Evolutionary conservation across 2,113 vertebrate genomes (phyloP).

Genomic region (Pholis gunnellus): DNA sequence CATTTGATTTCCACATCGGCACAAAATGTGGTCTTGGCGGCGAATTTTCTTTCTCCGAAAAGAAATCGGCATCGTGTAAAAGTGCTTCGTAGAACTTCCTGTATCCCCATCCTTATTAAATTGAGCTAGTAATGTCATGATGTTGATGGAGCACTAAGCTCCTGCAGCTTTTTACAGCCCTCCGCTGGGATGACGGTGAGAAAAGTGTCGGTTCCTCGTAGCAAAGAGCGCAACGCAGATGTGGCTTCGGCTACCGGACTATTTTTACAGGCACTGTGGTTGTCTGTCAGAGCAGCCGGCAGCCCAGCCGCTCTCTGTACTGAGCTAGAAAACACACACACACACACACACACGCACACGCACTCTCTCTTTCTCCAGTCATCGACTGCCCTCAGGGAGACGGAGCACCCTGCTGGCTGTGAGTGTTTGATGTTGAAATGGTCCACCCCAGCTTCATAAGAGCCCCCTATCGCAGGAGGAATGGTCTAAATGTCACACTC

Average conservation of each 20-base stretch:
- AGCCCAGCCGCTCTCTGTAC: not conserved
- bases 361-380: slow-evolving; percentile 39
- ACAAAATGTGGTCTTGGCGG: slow-evolving; percentile 9
- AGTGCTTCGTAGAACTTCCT: not conserved
- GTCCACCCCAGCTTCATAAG: slow-evolving; percentile 63
- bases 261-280: slow-evolving; percentile 23
- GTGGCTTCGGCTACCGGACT: not conserved
- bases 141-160: slow-evolving; percentile 4
- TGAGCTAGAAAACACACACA: slow-evolving; percentile 37
- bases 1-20: slow-evolving; percentile 23
- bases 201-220: slow-evolving; percentile 10
- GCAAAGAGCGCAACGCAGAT: not conserved
- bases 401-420: slow-evolving; percentile 55
- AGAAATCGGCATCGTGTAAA: not conserved
- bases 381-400: slow-evolving; percentile 49
- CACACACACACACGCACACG: slow-evolving; percentile 37
- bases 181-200: not conserved
- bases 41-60: not conserved
- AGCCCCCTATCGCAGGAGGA: slow-evolving; percentile 56
- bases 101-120: not conserved
- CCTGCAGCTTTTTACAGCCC: slow-evolving; percentile 23
- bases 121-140: slow-evolving; percentile 15
- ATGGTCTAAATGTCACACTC: slow-evolving; percentile 74
- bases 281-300: slow-evolving; percentile 29
- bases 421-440: slow-evolving; percentile 76